phyloP scores from a whole-genome alignment of 2,797 vertebrate species.

The Cichlasoma orientale region DNA sequence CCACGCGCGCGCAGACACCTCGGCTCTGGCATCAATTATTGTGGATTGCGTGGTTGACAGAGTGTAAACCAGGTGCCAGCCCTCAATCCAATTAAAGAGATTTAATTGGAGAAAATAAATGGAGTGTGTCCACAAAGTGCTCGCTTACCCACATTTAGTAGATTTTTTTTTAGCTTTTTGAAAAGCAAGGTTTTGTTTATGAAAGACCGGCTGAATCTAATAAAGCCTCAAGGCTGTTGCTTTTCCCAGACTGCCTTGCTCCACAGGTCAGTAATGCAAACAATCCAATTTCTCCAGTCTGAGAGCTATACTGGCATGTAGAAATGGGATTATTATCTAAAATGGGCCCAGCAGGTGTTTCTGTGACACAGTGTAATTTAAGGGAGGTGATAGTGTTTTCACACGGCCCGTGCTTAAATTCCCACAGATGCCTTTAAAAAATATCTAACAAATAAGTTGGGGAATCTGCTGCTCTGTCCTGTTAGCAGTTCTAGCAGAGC shows the following conservation, averaged over 20 bases:
- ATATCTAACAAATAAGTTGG: slow-evolving; percentile 43
- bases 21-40: slow-evolving; percentile 74
- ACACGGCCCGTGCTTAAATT: slow-evolving; percentile 32
- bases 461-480: slow-evolving; percentile 22
- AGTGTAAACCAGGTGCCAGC: slow-evolving; percentile 81
- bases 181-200: slow-evolving; percentile 76
- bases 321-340: slow-evolving; percentile 74
- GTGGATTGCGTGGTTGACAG: slow-evolving; percentile 78
- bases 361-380: slow-evolving; percentile 54
- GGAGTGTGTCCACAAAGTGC: slow-evolving; percentile 78
- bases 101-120: slow-evolving; percentile 82
- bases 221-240: slow-evolving; percentile 70
- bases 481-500: slow-evolving; percentile 41
- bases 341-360: slow-evolving; percentile 72
- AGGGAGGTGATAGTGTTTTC: slow-evolving; percentile 38
- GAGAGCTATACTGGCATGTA: slow-evolving; percentile 61
- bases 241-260: slow-evolving; percentile 65
- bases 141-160: slow-evolving; percentile 65
- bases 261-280: slow-evolving; percentile 78
- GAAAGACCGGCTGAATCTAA: slow-evolving; percentile 74
- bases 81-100: slow-evolving; percentile 80
- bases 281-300: slow-evolving; percentile 71
- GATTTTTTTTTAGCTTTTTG: slow-evolving; percentile 48
- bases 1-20: slow-evolving; percentile 46
- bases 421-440: slow-evolving; percentile 60